Percentiles rank a stretch among this genome's conserved stretches.
Conservation (phyloP, 2,888 invertebrate genomes). For the Anthrax anthrax region DNA sequence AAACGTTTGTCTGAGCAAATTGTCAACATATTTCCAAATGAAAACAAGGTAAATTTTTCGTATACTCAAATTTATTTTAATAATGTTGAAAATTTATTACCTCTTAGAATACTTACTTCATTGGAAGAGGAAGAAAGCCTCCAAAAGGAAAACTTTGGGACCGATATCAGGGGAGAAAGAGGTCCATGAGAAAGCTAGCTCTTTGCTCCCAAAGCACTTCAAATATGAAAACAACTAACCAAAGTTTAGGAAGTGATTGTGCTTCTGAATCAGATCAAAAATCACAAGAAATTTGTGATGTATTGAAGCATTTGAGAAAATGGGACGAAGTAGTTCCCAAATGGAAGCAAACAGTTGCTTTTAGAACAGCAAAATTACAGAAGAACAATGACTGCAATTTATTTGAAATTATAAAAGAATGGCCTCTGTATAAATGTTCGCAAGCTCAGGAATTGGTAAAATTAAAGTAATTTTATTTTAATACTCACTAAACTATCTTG, state of each 20-base stretch:
- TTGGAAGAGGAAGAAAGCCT: background rate
- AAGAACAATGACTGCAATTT: background rate
- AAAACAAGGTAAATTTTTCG: constrained; percentile 4
- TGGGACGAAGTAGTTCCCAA: background rate
- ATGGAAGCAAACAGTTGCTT: background rate
- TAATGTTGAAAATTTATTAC: background rate
- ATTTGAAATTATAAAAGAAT: background rate
- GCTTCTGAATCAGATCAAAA: background rate
- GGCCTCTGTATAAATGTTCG: constrained; percentile 1
- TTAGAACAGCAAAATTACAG: background rate
- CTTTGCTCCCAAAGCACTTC: background rate
- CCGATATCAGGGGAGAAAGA: background rate
- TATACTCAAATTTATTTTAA: background rate
- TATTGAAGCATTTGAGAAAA: background rate
- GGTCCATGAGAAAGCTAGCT: background rate
- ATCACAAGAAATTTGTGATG: background rate
- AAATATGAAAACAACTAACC: background rate
- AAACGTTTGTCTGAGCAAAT: constrained; percentile 8
- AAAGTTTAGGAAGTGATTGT: background rate
- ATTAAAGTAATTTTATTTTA: background rate
- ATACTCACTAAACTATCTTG: background rate
- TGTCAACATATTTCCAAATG: constrained; percentile 9
- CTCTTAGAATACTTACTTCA: background rate
- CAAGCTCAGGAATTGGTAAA: constrained; percentile 3
- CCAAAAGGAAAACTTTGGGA: constrained; percentile 1